Evolutionary conservation across 1,140 invertebrate genomes (phyloP).

Genomic region (Mya arenaria): DNA sequence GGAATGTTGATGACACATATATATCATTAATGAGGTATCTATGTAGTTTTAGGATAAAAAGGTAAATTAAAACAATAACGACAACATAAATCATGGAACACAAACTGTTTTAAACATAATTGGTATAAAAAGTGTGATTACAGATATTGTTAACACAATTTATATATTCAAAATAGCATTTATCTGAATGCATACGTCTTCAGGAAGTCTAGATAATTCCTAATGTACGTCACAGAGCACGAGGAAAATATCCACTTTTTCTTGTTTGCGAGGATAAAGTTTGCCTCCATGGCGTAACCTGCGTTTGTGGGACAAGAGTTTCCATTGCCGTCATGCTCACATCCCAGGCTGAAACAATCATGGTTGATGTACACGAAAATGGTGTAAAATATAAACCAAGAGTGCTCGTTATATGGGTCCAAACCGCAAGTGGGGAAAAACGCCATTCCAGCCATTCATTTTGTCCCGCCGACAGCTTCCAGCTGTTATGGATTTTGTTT

Average conservation of each 20-base stretch:
- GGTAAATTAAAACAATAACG: too few species aligned
- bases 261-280: conserved; percentile 36
- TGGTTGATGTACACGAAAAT: too few species aligned
- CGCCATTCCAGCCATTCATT: background rate
- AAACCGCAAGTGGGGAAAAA: background rate
- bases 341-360: conserved; percentile 28
- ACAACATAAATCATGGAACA: too few species aligned
- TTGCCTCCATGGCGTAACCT: conserved; percentile 48
- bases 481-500: too few species aligned
- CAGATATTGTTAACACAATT: background rate
- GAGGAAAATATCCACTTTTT: conserved; percentile 50
- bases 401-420: background rate
- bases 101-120: too few species aligned
- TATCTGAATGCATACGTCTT: background rate
- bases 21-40: too few species aligned
- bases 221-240: conserved; percentile 32
- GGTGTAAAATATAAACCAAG: background rate
- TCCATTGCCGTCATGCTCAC: conserved; percentile 36
- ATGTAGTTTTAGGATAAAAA: too few species aligned
- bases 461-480: background rate
- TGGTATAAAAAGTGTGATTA: too few species aligned
- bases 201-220: conserved; percentile 11
- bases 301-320: conserved; percentile 23
- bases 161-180: background rate
- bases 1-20: too few species aligned